A percentile compares a stretch with the other conserved stretches of the same genome.
Evolutionary conservation across 1,140 invertebrate genomes (phyloP).

Genomic region (Acromyrmex charruanus): DNA sequence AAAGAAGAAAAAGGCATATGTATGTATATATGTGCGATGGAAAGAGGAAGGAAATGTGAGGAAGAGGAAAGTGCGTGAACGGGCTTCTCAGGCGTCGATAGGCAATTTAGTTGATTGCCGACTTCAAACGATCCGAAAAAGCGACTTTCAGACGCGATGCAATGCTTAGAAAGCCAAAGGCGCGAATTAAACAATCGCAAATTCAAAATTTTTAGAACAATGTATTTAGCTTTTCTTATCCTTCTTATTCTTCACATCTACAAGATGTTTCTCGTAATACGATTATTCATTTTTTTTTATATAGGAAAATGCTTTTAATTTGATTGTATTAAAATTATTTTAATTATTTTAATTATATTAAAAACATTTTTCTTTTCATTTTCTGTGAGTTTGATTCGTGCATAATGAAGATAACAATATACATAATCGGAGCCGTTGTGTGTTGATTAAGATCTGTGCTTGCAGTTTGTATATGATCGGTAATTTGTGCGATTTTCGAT

Average conservation of each 20-base stretch:
- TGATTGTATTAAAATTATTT: too few relatives aligned
- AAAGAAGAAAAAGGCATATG: conserved; percentile 6
- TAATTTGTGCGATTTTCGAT: not conserved
- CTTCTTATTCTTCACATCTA: too few relatives aligned
- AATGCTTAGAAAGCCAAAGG: conserved; percentile 36
- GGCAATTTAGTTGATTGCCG: conserved; percentile 86
- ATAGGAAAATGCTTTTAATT: not conserved
- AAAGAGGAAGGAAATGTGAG: conserved; percentile 63
- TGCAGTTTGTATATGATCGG: not conserved
- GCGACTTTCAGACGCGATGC: conserved; percentile 44
- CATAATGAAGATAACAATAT: not conserved
- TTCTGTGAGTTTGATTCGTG: not conserved
- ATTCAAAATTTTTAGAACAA: conserved; percentile 66
- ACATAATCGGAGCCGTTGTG: not conserved
- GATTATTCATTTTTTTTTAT: not conserved
- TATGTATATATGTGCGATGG: conserved; percentile 37
- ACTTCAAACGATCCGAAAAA: conserved; percentile 83
- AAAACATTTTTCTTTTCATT: not conserved
- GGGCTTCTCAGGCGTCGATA: conserved; percentile 82
- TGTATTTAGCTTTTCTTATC: not conserved
- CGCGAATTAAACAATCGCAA: conserved; percentile 46
- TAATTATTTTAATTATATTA: not conserved
- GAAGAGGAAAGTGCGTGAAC: conserved; percentile 66
- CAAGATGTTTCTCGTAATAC: not conserved
- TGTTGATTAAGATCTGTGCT: not conserved